A percentile compares a stretch with the other conserved stretches of the same genome.
Conservation (phyloP, 92 coral and sea anemone genomes). For the Parazoanthus swiftii region DNA sequence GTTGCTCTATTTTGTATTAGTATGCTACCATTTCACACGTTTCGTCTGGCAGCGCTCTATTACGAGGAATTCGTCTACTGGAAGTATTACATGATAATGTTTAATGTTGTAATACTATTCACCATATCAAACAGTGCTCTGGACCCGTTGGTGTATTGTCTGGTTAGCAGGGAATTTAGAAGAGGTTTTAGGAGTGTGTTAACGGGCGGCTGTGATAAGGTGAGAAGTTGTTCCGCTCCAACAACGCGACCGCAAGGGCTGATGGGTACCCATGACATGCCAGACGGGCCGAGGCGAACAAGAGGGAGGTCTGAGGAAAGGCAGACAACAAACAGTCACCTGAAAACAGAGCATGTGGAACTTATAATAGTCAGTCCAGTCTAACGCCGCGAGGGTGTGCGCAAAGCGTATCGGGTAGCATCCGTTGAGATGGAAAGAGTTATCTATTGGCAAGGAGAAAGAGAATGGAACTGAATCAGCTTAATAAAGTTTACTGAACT, state of each 20-base stretch:
- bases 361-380: slow-evolving; percentile 29
- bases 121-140: slow-evolving; percentile 23
- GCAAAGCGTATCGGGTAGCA: no score
- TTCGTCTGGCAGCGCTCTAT: slow-evolving; percentile 19
- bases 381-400: not conserved
- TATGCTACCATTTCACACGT: slow-evolving; percentile 31
- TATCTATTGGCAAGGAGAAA: no score
- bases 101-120: slow-evolving; percentile 22
- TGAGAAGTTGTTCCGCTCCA: not conserved
- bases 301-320: not conserved
- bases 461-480: no score
- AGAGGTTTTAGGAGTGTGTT: slow-evolving; percentile 17
- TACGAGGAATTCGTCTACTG: not conserved
- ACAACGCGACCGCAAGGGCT: slow-evolving; percentile 1
- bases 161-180: slow-evolving; percentile 35
- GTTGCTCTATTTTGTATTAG: slow-evolving; percentile 14
- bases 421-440: no score
- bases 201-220: not conserved
- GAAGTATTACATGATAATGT: slow-evolving; percentile 32
- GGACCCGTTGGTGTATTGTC: slow-evolving; percentile 33
- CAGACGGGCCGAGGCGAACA: not conserved
- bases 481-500: no score
- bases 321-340: not conserved
- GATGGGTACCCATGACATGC: not conserved
- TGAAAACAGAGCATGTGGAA: not conserved